These are phyloP conservation scores for Rhinophrynus dorsalis DNA, from an alignment of 2,797 vertebrate species.

Conservation along the genomic window DNA sequence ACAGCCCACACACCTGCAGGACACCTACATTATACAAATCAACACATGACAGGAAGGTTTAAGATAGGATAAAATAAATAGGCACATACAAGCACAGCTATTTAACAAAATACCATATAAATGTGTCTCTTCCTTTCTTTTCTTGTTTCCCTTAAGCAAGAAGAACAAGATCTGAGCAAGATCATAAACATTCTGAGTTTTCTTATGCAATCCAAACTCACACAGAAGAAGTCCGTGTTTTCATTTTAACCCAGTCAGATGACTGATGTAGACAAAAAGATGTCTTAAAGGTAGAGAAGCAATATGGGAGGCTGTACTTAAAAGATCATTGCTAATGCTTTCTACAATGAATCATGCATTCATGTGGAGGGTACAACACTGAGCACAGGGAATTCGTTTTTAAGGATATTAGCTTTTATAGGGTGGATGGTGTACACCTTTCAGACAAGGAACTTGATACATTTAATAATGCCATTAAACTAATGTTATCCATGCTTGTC, in stretches of 20 bases:
- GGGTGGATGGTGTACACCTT: no score
- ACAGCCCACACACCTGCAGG: conserved; percentile 74
- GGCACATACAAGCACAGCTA: conserved; percentile 41
- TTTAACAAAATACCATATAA: conserved; percentile 27
- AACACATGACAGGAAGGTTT: conserved; percentile 69
- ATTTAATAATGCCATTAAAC: no score
- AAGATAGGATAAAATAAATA: conserved; percentile 67
- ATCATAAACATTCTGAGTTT: conserved; percentile 13
- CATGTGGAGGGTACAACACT: no score
- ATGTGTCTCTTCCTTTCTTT: conserved; percentile 6
- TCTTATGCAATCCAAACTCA: conserved; percentile 10
- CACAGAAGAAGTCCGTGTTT: neutral
- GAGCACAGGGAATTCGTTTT: no score
- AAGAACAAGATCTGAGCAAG: conserved; percentile 26
- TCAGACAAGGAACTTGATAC: no score
- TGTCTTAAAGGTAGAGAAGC: conserved; percentile 12
- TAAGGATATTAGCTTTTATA: no score
- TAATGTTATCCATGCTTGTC: no score
- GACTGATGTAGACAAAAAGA: conserved; percentile 10
- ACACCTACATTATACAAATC: conserved; percentile 67
- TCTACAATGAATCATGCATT: no score
- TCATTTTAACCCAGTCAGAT: neutral
- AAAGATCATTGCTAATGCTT: conserved; percentile 6
- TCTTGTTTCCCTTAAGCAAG: conserved; percentile 24
- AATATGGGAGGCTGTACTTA: neutral